Conservation (phyloP, 37 sponge, comb jelly and placozoan genomes). For the Oscarella lobularis region DNA sequence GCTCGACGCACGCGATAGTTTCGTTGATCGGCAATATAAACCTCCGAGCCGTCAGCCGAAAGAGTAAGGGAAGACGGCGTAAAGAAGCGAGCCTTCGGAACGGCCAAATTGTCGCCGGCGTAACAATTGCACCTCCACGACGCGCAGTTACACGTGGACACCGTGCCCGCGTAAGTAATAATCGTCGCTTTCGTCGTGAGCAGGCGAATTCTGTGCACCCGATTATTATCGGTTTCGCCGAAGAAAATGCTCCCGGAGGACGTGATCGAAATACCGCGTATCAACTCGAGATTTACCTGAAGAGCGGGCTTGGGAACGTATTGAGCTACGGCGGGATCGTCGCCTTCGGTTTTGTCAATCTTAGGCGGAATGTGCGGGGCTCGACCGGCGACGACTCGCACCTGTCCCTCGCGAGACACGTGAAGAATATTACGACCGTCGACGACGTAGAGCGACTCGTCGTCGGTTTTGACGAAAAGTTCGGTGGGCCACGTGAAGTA, state of each 20-base stretch:
- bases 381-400: neutral
- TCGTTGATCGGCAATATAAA: neutral
- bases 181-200: neutral
- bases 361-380: neutral
- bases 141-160: neutral
- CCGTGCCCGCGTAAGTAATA: neutral
- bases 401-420: neutral
- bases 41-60: neutral
- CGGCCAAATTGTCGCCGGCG: neutral
- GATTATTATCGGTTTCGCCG: neutral
- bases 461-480: neutral
- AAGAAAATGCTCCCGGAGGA: neutral
- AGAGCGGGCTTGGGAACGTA: neutral
- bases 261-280: neutral
- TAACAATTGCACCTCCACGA: neutral
- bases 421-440: neutral
- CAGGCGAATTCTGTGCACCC: neutral
- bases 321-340: neutral
- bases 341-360: too few species aligned
- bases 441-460: conserved; percentile 1
- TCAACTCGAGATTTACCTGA: neutral
- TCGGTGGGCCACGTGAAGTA: neutral
- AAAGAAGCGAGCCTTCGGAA: neutral
- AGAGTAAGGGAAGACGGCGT: neutral
- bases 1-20: neutral